Percentiles rank a stretch among this genome's conserved stretches.
Evolutionary conservation across 2,797 vertebrate species (phyloP).

Genomic region (Miichthys miiuy): DNA sequence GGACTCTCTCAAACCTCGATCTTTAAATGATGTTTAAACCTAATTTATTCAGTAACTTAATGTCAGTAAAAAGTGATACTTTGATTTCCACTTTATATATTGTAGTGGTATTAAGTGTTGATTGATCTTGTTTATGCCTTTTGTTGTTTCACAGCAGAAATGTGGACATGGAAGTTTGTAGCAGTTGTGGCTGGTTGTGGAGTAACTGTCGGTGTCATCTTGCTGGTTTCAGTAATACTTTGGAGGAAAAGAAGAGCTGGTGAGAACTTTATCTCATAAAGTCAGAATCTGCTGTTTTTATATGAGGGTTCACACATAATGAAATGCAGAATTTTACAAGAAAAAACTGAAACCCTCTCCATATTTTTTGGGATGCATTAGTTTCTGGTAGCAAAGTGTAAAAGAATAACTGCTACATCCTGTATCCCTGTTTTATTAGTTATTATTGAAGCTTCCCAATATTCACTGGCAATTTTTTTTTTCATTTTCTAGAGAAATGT

Average conservation of each 20-base stretch:
- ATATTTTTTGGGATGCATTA: not conserved
- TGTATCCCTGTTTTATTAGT: not conserved
- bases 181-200: constrained; percentile 21
- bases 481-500: not conserved
- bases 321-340: no score
- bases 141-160: constrained; percentile 1
- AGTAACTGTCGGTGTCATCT: constrained; percentile 4
- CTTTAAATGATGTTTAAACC: no score
- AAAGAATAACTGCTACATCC: not conserved
- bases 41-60: no score
- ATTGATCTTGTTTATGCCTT: not conserved
- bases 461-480: not conserved
- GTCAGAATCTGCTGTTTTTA: not conserved
- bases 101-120: not conserved
- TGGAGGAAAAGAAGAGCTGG: constrained; percentile 16
- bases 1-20: no score
- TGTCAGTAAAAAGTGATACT: no score
- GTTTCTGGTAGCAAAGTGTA: not conserved
- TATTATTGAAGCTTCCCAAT: not conserved
- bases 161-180: not conserved
- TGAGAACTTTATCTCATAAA: constrained; percentile 22
- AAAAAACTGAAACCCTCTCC: no score
- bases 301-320: no score
- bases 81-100: no score
- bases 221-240: not conserved